Evolutionary conservation across 2,888 invertebrate genomes (phyloP).

Genomic region (Choreutis nemorana): DNA sequence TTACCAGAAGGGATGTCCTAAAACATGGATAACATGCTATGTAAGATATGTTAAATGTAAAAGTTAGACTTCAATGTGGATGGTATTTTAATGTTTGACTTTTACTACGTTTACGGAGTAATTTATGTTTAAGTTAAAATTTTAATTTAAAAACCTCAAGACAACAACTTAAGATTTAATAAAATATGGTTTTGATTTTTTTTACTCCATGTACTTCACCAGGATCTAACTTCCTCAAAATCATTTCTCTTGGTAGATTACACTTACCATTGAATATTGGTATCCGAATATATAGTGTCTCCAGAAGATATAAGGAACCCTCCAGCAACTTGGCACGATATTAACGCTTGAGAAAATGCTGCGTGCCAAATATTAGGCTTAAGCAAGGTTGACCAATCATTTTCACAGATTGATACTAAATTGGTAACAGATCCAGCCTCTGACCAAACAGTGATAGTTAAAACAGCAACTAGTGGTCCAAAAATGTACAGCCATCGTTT

Average conservation of each 20-base stretch:
- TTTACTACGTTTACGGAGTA: no score
- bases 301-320: conserved; percentile 42
- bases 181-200: no score
- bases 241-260: no score
- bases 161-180: no score
- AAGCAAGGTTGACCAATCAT: conserved; percentile 27
- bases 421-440: conserved; percentile 16
- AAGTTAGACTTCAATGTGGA: no score
- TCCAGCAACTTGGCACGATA: conserved; percentile 39
- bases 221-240: no score
- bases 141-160: not conserved
- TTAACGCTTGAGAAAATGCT: conserved; percentile 34
- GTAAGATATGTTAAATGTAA: no score
- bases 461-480: conserved; percentile 24
- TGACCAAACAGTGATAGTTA: conserved; percentile 23
- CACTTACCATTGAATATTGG: conserved; percentile 41
- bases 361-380: conserved; percentile 35
- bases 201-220: no score
- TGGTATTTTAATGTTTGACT: no score
- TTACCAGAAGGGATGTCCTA: conserved; percentile 33
- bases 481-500: conserved; percentile 34
- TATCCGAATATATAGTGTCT: conserved; percentile 34
- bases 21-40: conserved; percentile 11
- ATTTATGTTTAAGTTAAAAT: no score
- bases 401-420: no score